A percentile compares a stretch with the other conserved stretches of the same genome.
These are phyloP conservation scores for Dermochelys coriacea DNA, from an alignment of 2,797 vertebrate species.

Conservation along the genomic window DNA sequence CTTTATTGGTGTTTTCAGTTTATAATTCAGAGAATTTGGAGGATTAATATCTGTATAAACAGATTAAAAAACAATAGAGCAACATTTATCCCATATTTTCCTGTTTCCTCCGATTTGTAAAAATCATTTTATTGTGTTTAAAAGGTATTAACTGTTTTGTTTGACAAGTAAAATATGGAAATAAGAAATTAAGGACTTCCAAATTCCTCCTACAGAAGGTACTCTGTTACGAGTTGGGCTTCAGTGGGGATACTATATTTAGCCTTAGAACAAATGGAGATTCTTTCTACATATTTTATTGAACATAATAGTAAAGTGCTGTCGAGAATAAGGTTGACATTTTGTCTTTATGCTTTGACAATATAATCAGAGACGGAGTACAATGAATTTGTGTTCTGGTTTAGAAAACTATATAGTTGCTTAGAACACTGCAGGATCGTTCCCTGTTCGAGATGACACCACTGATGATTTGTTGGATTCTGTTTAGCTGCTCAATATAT, in stretches of 20 bases:
- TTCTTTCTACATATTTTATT: background rate
- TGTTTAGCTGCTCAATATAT: background rate
- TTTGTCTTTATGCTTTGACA: slow-evolving; percentile 43
- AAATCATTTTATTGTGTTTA: slow-evolving; percentile 6
- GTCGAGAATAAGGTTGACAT: slow-evolving; percentile 49
- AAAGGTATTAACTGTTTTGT: background rate
- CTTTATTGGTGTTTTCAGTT: slow-evolving; percentile 29
- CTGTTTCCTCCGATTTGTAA: slow-evolving; percentile 58
- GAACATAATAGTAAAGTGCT: slow-evolving; percentile 21
- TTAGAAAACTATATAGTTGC: background rate
- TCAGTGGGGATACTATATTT: background rate
- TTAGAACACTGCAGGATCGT: background rate
- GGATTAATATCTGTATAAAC: slow-evolving; percentile 13
- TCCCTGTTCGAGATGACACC: background rate
- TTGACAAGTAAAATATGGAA: background rate
- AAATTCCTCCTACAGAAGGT: background rate
- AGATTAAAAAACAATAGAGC: background rate
- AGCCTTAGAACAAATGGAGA: slow-evolving; percentile 26
- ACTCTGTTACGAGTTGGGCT: background rate
- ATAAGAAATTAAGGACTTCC: slow-evolving; percentile 11
- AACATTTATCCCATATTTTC: slow-evolving; percentile 40
- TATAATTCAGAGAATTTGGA: slow-evolving; percentile 21
- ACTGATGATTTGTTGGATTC: background rate
- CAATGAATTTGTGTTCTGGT: background rate
- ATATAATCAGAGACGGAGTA: background rate